Evolutionary conservation across 2,113 vertebrate species (phyloP), one percentile per base, ranked within the genome.

Genomic region (Theropithecus gelada): DNA sequence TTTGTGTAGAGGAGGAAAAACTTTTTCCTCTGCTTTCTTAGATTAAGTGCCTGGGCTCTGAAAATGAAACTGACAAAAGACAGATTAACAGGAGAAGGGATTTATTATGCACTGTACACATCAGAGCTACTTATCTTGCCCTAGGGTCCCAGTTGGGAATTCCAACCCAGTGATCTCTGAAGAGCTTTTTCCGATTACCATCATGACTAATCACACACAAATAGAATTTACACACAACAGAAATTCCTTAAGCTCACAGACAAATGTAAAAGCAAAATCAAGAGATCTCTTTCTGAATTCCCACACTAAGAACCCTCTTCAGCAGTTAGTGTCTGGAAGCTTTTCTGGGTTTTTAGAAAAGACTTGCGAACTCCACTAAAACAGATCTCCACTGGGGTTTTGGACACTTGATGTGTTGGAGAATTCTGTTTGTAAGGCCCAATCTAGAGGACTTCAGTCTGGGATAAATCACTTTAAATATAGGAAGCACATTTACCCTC

Each of bases 221-320:
- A 23, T 30, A 93, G 75, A 95, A 83, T 61, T 95, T 66, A 88
- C 32, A 90, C 22, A 25, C 25, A 85, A 40, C 57, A 76, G 64
- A 93, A 80, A 96, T 89, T 93, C 66, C 90, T 88, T 80, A 80
- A 85, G 79, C 38, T 35, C 48, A 94, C 38, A 52, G 38, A 85
- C 57, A 92, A 80, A 85, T 70, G 57, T 81, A 70, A 61, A 61
- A 85, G 38, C 55, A 68, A 93, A 93, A 83, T 84, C 72, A 73
- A 95, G 22, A 91, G 38, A 22, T 73, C 35, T 66, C 43, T 84
- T 64, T 92, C 88, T 90, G n/a, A 64, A 70, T 55, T 78, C 32
- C 52, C 50, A 48, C 18, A 17, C n/a, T 78, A 50, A 68, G 38
- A 73, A 18, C 8, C 2, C 48, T 82, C 64, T 81, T 52, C 30